Percentiles rank a stretch among this genome's conserved stretches.
Evolutionary conservation across 2,888 invertebrate genomes (phyloP).

Genomic region (Conchocele bisecta): DNA sequence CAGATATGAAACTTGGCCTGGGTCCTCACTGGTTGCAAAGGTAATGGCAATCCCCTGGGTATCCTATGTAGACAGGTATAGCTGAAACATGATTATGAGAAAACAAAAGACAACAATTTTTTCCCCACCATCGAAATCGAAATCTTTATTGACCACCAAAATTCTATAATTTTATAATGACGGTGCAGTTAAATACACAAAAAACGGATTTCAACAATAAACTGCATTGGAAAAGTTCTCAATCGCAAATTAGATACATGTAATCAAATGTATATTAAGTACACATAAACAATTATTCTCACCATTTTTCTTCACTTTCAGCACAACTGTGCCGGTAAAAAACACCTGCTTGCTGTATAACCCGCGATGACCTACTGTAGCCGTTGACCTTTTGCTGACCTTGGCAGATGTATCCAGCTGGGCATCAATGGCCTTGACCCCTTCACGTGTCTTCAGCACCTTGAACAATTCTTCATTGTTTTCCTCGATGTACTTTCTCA

Average conservation of each 20-base stretch:
- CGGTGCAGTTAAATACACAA: too few relatives aligned
- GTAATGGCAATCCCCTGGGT: too few relatives aligned
- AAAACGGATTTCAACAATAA: too few relatives aligned
- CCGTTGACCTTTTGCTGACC: constrained; percentile 39
- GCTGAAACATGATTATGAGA: too few relatives aligned
- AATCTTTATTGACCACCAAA: too few relatives aligned
- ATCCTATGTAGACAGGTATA: too few relatives aligned
- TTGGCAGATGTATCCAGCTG: constrained; percentile 49
- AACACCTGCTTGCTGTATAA: constrained; percentile 46
- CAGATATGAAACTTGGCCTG: too few relatives aligned
- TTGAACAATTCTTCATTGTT: constrained; percentile 54
- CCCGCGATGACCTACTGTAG: constrained; percentile 18
- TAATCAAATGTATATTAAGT: neutral
- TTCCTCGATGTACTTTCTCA: constrained; percentile 45
- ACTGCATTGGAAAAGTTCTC: too few relatives aligned
- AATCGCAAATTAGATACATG: neutral
- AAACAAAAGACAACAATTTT: too few relatives aligned
- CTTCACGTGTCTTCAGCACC: constrained; percentile 38
- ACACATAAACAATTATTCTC: neutral
- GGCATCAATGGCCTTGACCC: constrained; percentile 40
- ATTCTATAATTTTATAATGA: too few relatives aligned
- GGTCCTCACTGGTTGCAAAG: too few relatives aligned
- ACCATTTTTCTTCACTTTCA: constrained; percentile 50
- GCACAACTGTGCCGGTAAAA: constrained; percentile 50
- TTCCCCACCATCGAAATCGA: too few relatives aligned